Evolutionary conservation across 1,140 invertebrate genomes (phyloP), one percentile per base, ranked within the genome.

Genomic region (Globodera rostochiensis): DNA sequence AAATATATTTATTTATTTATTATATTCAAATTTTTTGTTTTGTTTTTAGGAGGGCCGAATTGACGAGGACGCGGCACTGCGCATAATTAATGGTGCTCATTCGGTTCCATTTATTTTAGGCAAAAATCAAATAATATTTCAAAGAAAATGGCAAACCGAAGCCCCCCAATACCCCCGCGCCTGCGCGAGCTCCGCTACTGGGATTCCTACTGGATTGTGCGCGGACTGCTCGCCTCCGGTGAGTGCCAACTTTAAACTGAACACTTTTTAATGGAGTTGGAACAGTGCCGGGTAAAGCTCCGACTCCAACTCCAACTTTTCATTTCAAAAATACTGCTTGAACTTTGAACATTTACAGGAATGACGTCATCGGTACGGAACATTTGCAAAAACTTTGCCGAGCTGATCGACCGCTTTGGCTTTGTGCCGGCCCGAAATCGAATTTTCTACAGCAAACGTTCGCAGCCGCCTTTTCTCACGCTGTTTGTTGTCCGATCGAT

Each of bases 11-110:
- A n/a, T n/a, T 3, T 25, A 25, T 66, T 66, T 15, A 3, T 66
- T 21, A 99, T 91, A 93, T 97, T 86, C 93, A 99, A 84, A 99
- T 98, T 92, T 95, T 98, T 91, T 97, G 99, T 92, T 99, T 99
- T 36, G 36, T 92, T 95, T 98, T 85, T 93, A 96, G 88, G 97
- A 99, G 92, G 97, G 97, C 80, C 93, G 97, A 88, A 96, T 99
- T 91, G 96, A 98, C 91, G 97, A 99, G 92, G 93, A 95, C 90
- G 96, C 96, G 82, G 97, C 97, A 81, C 92, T 99, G 87, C 93
- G 94, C 88, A 97, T 99, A 90, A 97, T 99, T 90, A 96, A 96
- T 92, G 96, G 86, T 81, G 45, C 25, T 19, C 9, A 46, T 46
- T 47, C 5, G 15, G 64, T 79, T n/a, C n/a, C n/a, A n/a, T n/a